Evolutionary conservation across 2,113 vertebrate species (phyloP).

Genomic region (Centropus unirufus): DNA sequence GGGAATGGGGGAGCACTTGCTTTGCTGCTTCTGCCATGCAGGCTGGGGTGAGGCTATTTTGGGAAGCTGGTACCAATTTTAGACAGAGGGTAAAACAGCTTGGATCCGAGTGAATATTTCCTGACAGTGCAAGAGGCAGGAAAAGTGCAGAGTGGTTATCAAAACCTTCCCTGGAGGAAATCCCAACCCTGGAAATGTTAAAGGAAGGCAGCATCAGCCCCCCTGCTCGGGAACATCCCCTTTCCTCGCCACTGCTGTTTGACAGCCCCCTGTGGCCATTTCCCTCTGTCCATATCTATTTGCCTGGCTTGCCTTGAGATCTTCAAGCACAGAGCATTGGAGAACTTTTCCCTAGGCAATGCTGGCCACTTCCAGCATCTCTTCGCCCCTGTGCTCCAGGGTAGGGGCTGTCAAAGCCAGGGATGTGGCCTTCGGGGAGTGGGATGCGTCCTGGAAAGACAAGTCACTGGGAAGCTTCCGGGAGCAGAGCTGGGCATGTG

Average conservation of each 20-base stretch:
- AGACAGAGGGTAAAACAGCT: background rate
- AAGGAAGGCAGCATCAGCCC: background rate
- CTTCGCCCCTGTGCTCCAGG: background rate
- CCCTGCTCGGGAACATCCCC: background rate
- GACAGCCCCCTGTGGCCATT: background rate
- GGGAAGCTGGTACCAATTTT: slow-evolving; percentile 28
- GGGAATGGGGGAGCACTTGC: background rate
- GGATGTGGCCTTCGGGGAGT: background rate
- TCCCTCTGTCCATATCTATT: background rate
- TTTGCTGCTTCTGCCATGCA: slow-evolving; percentile 5
- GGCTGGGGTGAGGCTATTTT: slow-evolving; percentile 18
- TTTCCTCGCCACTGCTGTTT: background rate
- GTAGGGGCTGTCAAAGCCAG: background rate
- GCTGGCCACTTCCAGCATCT: background rate
- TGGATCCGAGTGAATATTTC: slow-evolving; percentile 22
- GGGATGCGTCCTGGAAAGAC: slow-evolving; percentile 8
- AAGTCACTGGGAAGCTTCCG: background rate
- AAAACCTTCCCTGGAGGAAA: slow-evolving; percentile 34
- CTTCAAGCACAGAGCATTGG: background rate
- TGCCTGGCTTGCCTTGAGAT: background rate
- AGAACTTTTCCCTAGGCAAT: background rate
- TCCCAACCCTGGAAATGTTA: background rate
- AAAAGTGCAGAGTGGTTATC: background rate
- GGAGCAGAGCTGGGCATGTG: background rate
- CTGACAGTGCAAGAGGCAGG: background rate